Evolutionary conservation across 2,888 invertebrate species (phyloP).

Genomic region (Phyto melanocephala): DNA sequence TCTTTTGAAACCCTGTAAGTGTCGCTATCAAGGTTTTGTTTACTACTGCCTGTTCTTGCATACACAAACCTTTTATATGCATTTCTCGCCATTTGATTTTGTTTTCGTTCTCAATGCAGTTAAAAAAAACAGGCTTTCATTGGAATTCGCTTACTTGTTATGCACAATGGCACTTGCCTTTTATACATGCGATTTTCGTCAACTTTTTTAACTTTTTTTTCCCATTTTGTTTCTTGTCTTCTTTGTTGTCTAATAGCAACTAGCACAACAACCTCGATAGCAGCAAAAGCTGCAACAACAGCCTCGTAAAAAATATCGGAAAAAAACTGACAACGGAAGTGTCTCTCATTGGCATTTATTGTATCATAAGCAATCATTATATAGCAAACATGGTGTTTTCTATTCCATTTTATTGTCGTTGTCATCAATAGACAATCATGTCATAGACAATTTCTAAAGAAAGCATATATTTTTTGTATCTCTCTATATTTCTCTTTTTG

Average conservation of each 20-base stretch:
- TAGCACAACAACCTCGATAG: neutral
- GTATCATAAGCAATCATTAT: conserved; percentile 50
- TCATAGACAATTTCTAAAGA: conserved; percentile 1
- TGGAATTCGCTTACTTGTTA: conserved; percentile 5
- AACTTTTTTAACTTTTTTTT: neutral
- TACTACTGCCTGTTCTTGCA: conserved; percentile 29
- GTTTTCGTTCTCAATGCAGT: neutral
- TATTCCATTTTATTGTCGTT: neutral
- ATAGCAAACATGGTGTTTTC: conserved; percentile 6
- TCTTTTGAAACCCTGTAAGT: conserved; percentile 61
- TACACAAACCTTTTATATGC: neutral
- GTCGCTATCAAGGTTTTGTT: conserved; percentile 62
- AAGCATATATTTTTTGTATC: neutral
- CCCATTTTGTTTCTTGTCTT: neutral
- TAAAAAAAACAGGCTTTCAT: conserved; percentile 1
- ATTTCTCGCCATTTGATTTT: neutral
- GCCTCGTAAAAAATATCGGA: neutral
- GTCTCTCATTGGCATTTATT: conserved; percentile 51
- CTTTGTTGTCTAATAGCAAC: conserved; percentile 14
- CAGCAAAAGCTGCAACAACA: neutral
- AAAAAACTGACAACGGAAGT: conserved; percentile 42
- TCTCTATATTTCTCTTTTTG: neutral
- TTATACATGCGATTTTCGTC: neutral
- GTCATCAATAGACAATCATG: conserved; percentile 49
- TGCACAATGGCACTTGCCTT: conserved; percentile 27